phyloP scores from a whole-genome alignment of 1,140 invertebrate species.

The Microvelia longipes region DNA sequence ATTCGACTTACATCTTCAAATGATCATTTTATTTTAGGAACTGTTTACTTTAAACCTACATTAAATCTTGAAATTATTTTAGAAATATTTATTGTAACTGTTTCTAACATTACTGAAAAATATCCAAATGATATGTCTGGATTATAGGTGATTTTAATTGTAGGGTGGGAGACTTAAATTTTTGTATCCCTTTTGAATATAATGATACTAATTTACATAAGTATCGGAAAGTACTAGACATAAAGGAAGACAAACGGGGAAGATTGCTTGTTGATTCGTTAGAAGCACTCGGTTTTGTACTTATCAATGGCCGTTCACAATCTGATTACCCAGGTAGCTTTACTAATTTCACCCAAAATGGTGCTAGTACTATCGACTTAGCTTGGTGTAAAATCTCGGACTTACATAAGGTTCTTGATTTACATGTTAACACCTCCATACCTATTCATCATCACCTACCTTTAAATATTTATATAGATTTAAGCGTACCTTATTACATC shows the following conservation, averaged over 20 bases:
- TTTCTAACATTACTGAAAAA: not conserved
- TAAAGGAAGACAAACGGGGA: not conserved
- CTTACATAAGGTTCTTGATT: no score
- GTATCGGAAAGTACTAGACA: not conserved
- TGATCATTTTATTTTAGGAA: not conserved
- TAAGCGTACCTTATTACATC: no score
- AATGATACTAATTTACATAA: not conserved
- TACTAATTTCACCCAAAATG: not conserved
- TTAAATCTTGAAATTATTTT: not conserved
- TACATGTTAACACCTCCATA: no score
- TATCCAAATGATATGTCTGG: not conserved
- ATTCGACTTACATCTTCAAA: not conserved
- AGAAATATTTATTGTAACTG: not conserved
- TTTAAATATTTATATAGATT: no score
- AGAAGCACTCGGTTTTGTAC: not conserved
- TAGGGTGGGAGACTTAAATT: not conserved
- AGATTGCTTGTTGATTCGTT: not conserved
- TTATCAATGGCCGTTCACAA: not conserved
- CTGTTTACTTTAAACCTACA: not conserved
- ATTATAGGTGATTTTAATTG: not conserved
- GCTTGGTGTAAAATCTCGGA: not conserved
- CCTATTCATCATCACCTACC: no score
- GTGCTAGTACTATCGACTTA: not conserved
- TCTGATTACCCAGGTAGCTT: not conserved
- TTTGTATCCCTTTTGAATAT: not conserved